Percentiles rank a stretch among this genome's conserved stretches.
phyloP scores from a whole-genome alignment of 2,888 invertebrate species.

The Fragum sueziense region DNA sequence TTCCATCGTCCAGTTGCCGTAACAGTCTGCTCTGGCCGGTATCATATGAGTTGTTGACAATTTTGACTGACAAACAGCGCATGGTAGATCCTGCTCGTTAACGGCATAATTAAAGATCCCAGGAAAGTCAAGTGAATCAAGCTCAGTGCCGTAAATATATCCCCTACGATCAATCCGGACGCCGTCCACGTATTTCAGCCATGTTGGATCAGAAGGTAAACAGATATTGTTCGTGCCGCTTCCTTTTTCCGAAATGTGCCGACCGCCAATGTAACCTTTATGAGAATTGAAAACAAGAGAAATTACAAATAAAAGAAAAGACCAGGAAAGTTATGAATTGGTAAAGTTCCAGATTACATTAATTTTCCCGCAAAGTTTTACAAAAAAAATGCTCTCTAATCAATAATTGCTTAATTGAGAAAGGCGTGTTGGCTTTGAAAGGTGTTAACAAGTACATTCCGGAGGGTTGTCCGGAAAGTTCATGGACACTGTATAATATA shows the following conservation, averaged over 20 bases:
- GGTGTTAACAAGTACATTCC: too few species aligned
- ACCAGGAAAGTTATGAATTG: too few species aligned
- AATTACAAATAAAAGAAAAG: too few species aligned
- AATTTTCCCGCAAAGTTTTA: too few species aligned
- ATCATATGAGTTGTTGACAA: conserved; percentile 17
- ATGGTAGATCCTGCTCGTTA: background rate
- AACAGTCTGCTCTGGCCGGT: conserved; percentile 28
- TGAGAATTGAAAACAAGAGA: background rate
- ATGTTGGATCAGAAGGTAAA: conserved; percentile 9
- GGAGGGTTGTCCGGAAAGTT: too few species aligned
- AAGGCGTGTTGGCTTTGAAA: too few species aligned
- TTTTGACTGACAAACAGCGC: background rate
- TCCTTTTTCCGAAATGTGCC: background rate
- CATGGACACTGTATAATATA: too few species aligned
- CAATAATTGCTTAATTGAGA: too few species aligned
- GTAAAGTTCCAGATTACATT: too few species aligned
- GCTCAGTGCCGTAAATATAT: conserved; percentile 4
- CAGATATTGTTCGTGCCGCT: conserved; percentile 9
- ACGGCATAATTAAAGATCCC: background rate
- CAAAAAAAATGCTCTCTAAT: too few species aligned
- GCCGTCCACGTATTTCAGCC: conserved; percentile 6
- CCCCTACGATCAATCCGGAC: background rate
- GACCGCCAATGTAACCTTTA: conserved; percentile 12
- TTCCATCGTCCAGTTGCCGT: conserved; percentile 34
- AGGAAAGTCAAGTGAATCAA: background rate